Evolutionary conservation across 1,140 invertebrate species (phyloP), one percentile per base, ranked within the genome.

Genomic region (Littorina saxatilis): DNA sequence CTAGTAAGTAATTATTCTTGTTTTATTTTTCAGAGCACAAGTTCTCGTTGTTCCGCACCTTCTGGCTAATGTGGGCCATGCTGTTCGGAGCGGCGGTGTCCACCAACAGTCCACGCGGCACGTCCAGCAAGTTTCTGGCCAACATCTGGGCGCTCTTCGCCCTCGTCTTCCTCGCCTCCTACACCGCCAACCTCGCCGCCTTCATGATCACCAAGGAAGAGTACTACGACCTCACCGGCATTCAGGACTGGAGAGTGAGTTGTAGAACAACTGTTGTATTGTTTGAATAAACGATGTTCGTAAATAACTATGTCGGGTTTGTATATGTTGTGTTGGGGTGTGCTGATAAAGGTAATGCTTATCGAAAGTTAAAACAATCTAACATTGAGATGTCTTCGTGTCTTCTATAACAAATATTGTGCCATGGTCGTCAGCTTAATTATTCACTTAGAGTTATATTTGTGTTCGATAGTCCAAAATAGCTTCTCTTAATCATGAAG

Each of bases 151-250:
- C 98, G 5, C 96, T 99, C 94, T 99, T 99, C 92, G 98, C 98
- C 11, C 85, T 94, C 7, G 93, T 93, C 7, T 94, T 94, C 80
- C 88, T 93, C 15, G 93, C 93, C 27, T 92, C 91, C 55, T 93
- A 93, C 83, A 93, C 85, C 96, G 91, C 91, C 58, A 92, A 92
- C 81, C 87, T 92, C 90, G 98, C 98, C 35, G 98, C 98, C 78
- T 99, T 99, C 94, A 99, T 99, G 99, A 99, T 99, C 89, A 99
- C 98, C 40, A 94, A 98, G 86, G 98, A 99, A 92, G 98, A 99
- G 89, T 99, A 96, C 92, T 98, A 98, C 91, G 97, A 99, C 90
- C 96, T 99, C 77, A 95, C 94, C 84, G 98, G 98, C 29, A 94
- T 99, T 78, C 96, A 99, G 88, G 99, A 99, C 92, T 94, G 94